Conservation (phyloP, 2,888 invertebrate species). For the Platerodrilus igneus region DNA sequence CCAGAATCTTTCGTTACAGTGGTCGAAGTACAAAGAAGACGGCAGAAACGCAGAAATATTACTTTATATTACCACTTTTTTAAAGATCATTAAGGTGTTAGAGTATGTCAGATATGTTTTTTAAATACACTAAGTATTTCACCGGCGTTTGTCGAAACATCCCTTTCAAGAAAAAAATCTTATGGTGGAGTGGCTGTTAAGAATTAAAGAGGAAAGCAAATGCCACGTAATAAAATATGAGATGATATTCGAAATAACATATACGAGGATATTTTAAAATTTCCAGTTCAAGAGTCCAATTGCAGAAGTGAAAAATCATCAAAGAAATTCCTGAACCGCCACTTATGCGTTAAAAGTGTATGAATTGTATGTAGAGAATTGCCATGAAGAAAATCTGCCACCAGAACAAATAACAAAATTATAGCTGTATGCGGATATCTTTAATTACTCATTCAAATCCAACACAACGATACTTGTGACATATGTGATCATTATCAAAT, state of each 20-base stretch:
- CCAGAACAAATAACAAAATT: neutral
- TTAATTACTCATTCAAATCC: constrained; percentile 1
- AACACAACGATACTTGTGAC: neutral
- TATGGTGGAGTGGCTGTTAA: neutral
- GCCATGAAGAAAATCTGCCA: neutral
- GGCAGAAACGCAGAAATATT: neutral
- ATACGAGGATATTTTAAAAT: neutral
- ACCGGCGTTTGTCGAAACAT: constrained; percentile 1
- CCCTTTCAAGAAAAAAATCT: neutral
- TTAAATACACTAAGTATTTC: neutral
- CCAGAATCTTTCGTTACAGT: too few species aligned
- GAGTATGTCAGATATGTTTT: constrained; percentile 1
- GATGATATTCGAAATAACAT: neutral
- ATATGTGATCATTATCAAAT: neutral
- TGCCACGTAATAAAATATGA: too few species aligned
- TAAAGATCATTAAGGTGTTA: neutral
- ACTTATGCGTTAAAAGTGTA: too few species aligned
- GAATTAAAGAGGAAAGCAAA: neutral
- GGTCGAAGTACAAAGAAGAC: too few species aligned
- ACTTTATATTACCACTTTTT: neutral
- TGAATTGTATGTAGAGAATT: constrained; percentile 1
- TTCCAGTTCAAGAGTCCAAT: constrained; percentile 1
- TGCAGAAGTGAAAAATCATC: neutral
- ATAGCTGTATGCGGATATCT: neutral
- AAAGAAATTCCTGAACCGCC: too few species aligned